Percentiles rank a stretch among this genome's conserved stretches.
These are phyloP conservation scores for Acleris laterana DNA, from an alignment of 2,888 invertebrate species.

Conservation along the genomic window DNA sequence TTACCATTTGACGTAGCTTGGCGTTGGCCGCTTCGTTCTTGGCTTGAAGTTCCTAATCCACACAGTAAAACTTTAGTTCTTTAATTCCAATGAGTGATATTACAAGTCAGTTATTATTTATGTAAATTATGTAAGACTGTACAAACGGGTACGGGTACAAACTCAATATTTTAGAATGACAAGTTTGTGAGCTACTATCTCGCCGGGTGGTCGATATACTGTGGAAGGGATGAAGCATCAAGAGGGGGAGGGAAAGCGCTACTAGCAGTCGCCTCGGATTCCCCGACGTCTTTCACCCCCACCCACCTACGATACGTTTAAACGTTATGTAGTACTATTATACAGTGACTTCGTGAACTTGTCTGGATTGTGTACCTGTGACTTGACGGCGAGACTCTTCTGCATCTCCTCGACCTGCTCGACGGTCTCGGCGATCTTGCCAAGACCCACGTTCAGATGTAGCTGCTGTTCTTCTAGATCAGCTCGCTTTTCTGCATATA, in stretches of 20 bases:
- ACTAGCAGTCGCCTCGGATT: no score
- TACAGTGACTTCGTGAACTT: no score
- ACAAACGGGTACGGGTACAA: no score
- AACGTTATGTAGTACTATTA: background rate
- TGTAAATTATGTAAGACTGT: no score
- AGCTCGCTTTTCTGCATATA: constrained; percentile 98
- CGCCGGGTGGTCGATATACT: no score
- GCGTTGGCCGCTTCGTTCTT: constrained; percentile 99
- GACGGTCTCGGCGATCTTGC: constrained; percentile 99
- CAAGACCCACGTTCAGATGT: constrained; percentile 98
- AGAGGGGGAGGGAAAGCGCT: no score
- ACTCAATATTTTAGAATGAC: no score
- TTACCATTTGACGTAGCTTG: constrained; percentile 99
- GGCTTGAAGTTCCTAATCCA: constrained; percentile 91
- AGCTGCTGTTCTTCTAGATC: constrained; percentile 99
- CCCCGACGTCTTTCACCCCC: no score
- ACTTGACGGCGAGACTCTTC: constrained; percentile 98
- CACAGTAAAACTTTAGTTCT: background rate
- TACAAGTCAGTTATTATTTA: no score
- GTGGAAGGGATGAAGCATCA: background rate
- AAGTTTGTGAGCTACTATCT: no score
- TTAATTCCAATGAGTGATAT: no score
- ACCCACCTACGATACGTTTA: no score
- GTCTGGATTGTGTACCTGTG: constrained; percentile 83
- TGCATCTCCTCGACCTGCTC: constrained; percentile 99